These are phyloP conservation scores for Morone saxatilis DNA, from an alignment of 2,113 vertebrate species.

Conservation along the genomic window DNA sequence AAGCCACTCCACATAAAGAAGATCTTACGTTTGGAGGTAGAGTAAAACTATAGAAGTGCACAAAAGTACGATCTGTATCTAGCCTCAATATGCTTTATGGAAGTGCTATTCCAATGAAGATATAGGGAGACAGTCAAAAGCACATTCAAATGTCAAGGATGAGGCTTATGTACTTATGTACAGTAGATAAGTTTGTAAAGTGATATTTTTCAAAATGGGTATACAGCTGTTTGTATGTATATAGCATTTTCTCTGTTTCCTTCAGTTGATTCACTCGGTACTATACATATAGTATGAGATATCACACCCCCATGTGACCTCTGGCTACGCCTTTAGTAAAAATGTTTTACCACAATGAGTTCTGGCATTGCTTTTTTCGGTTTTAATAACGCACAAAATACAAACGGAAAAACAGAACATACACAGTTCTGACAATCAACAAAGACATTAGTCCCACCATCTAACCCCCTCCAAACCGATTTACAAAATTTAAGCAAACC, in stretches of 20 bases:
- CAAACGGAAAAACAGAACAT: no score
- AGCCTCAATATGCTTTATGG: neutral
- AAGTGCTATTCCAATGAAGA: neutral
- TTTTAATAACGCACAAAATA: no score
- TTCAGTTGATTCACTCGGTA: no score
- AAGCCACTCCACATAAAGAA: slow-evolving; percentile 85
- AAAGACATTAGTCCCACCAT: no score
- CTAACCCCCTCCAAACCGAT: no score
- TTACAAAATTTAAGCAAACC: no score
- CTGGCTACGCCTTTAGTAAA: no score
- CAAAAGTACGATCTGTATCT: neutral
- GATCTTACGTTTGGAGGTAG: slow-evolving; percentile 87
- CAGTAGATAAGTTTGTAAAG: neutral
- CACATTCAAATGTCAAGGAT: neutral
- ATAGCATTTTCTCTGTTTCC: slow-evolving; percentile 7
- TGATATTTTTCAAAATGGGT: neutral
- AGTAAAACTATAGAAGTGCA: neutral
- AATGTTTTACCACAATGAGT: no score
- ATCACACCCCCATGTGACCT: no score
- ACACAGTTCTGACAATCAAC: no score
- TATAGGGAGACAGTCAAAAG: neutral
- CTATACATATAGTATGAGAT: no score
- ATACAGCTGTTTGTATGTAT: neutral
- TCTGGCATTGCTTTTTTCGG: no score
- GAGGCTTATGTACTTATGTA: neutral